Evolutionary conservation across 2,797 vertebrate species (phyloP).

Genomic region (Leptodactylus fallax): DNA sequence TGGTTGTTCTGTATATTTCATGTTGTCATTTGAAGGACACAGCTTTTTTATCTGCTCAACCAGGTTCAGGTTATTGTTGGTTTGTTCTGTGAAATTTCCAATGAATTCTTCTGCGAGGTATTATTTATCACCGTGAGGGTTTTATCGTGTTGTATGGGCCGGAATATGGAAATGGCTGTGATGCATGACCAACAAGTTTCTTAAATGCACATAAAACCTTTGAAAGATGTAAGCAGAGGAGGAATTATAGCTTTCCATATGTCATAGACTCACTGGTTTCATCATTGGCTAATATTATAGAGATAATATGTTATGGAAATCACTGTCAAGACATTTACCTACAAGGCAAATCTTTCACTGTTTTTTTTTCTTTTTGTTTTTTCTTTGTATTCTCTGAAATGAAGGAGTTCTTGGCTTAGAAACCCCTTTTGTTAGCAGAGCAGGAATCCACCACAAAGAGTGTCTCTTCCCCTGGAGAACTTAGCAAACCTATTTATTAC

Average conservation of each 20-base stretch:
- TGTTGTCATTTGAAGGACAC: conserved; percentile 55
- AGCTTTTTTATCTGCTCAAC: conserved; percentile 47
- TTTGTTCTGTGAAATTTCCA: conserved; percentile 17
- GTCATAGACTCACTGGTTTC: neutral
- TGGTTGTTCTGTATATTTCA: conserved; percentile 55
- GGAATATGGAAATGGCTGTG: neutral
- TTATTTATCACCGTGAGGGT: conserved; percentile 11
- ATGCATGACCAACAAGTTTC: neutral
- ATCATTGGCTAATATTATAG: neutral
- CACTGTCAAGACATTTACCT: neutral
- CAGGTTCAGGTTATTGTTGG: conserved; percentile 27
- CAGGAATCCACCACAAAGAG: too few species aligned
- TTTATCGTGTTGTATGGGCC: neutral
- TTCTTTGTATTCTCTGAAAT: neutral
- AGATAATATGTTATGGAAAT: neutral
- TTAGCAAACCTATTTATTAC: too few species aligned
- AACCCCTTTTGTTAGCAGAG: too few species aligned
- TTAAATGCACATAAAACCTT: neutral
- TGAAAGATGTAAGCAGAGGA: neutral
- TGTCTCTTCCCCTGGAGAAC: too few species aligned
- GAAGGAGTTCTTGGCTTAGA: too few species aligned
- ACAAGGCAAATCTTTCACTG: neutral
- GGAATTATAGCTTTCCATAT: neutral
- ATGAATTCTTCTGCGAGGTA: neutral
- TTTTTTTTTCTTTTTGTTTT: neutral